Conservation (phyloP, 2,888 invertebrate species). For the Trichogramma dendrolimi region DNA sequence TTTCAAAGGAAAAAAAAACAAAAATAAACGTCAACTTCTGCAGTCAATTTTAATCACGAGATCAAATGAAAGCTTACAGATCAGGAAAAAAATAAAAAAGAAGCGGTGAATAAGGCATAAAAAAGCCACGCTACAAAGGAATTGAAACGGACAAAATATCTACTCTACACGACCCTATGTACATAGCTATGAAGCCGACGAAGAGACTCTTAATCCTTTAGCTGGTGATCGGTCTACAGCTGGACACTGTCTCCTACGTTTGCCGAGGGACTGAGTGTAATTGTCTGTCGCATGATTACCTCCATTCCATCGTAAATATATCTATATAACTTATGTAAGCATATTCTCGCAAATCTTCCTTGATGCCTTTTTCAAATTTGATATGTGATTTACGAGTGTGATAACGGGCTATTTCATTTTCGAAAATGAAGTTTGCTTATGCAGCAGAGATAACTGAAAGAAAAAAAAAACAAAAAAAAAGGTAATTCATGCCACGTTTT, state of each 20-base stretch:
- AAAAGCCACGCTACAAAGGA: slow-evolving; percentile 40
- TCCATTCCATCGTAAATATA: slow-evolving; percentile 18
- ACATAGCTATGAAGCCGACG: slow-evolving; percentile 23
- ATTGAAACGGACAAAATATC: slow-evolving; percentile 17
- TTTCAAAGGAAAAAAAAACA: too few relatives aligned
- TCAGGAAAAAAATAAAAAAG: slow-evolving; percentile 20
- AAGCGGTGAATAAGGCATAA: slow-evolving; percentile 26
- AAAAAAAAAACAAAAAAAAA: too few relatives aligned
- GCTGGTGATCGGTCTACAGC: slow-evolving; percentile 25
- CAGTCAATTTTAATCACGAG: slow-evolving; percentile 27
- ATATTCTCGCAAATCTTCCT: too few relatives aligned
- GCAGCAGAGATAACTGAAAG: too few relatives aligned
- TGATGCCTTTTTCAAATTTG: too few relatives aligned
- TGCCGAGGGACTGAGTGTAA: slow-evolving; percentile 37
- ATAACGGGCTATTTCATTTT: too few relatives aligned
- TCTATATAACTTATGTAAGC: too few relatives aligned
- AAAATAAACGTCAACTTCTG: too few relatives aligned
- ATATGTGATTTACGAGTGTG: too few relatives aligned
- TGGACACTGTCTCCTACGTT: slow-evolving; percentile 29
- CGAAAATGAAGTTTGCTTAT: too few relatives aligned
- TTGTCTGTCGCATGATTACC: slow-evolving; percentile 42
- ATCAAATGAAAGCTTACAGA: slow-evolving; percentile 23
- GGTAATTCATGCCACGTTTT: too few relatives aligned
- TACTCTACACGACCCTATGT: slow-evolving; percentile 5
- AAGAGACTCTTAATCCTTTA: slow-evolving; percentile 41